A percentile compares a stretch with the other conserved stretches of the same genome.
Conservation (phyloP, 2,113 vertebrate genomes). For the Crotophaga sulcirostris region DNA sequence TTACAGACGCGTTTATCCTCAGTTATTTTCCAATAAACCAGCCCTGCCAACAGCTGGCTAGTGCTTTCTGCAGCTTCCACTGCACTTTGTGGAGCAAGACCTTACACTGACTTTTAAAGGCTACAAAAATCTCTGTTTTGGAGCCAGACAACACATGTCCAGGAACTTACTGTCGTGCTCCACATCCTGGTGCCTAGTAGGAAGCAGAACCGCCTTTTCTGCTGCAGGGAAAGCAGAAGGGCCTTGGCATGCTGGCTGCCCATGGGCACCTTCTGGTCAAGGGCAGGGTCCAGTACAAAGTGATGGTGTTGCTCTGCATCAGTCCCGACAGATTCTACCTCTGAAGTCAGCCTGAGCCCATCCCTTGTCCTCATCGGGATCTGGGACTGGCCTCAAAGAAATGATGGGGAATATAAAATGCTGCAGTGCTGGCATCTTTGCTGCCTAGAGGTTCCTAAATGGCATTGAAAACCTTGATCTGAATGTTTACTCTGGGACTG, state of each 20-base stretch:
- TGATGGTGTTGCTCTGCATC: accelerated
- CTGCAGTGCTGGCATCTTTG: background rate
- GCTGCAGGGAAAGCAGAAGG: background rate
- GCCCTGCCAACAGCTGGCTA: conserved; percentile 53
- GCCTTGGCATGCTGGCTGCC: accelerated
- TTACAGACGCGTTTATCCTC: conserved; percentile 29
- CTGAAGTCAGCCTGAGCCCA: background rate
- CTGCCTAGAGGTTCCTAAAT: background rate
- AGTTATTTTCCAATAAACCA: conserved; percentile 60
- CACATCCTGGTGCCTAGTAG: background rate
- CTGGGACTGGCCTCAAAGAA: background rate
- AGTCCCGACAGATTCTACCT: background rate
- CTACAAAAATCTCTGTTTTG: conserved; percentile 54
- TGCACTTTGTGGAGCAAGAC: conserved; percentile 56
- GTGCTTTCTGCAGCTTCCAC: conserved; percentile 58
- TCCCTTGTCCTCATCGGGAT: background rate
- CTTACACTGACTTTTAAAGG: conserved; percentile 38
- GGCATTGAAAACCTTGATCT: background rate
- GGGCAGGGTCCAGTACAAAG: background rate
- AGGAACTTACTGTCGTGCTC: conserved; percentile 57
- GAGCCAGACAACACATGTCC: conserved; percentile 64
- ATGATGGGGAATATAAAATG: background rate
- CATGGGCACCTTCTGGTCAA: background rate
- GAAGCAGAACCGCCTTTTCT: conserved; percentile 18
- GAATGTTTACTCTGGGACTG: conserved; percentile 35